Conservation (phyloP, 1,140 invertebrate species). For the Liolophura sinensis region DNA sequence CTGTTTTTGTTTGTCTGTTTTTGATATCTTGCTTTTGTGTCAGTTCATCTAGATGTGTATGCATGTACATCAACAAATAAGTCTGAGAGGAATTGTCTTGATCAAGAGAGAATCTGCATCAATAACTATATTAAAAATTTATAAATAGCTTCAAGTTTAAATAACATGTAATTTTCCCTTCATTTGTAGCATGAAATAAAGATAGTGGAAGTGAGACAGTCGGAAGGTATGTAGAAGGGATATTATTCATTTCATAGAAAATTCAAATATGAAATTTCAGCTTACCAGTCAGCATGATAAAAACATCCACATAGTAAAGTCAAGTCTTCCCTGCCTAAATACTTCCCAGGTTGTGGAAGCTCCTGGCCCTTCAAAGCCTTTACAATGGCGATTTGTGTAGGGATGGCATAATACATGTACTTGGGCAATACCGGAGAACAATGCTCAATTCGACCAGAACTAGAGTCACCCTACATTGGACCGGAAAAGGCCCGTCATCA, state of each 20-base stretch:
- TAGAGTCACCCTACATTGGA: no score
- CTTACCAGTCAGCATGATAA: not conserved
- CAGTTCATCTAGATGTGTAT: no score
- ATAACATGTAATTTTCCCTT: not conserved
- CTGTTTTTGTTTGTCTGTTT: not conserved
- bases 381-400: no score
- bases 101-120: not conserved
- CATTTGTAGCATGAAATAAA: slow-evolving; percentile 43
- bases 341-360: not conserved
- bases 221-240: slow-evolving; percentile 24
- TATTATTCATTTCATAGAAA: not conserved
- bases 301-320: not conserved
- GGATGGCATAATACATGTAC: not conserved
- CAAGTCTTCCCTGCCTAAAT: not conserved
- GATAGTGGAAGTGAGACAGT: slow-evolving; percentile 44
- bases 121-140: not conserved
- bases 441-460: not conserved
- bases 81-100: no score
- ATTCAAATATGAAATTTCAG: not conserved
- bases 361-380: no score
- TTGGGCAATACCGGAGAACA: not conserved
- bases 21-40: no score
- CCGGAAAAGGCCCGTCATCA: not conserved
- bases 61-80: no score
- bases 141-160: no score